Base-by-base conservation (phyloP, 2,113 vertebrate species). In the Platysternon megacephalum region DNA sequence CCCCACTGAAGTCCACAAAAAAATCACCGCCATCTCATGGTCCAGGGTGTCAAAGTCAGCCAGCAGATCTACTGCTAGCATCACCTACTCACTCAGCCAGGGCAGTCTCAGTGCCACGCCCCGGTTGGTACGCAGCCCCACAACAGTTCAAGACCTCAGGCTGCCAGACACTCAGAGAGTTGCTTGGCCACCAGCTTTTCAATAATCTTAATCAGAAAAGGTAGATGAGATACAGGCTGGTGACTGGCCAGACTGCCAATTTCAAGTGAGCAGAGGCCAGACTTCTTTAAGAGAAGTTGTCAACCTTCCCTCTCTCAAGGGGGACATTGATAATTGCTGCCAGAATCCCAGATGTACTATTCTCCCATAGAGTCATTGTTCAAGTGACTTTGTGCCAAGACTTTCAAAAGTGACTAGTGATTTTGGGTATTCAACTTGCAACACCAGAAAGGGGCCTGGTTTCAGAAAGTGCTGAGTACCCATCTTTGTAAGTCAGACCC, bases 81-180 rank as follows among this genome's bases (percentile, higher is more conserved):
- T 46, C 44, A 46, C 35, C 12, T 44, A 26, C 12, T 46, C 13
- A 28, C 44, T 16, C 42, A 28, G 26, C 42, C 42, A 26, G 11
- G 29, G 39, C 42, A 76, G 68, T 74, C 39, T 39, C n/a, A 12
- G 22, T 22, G 72, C 72, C 39, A 24, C 6, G 5, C 68, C 65
- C 8, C 3, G 28, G 8, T 24, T 44, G 11, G 72, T 42, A 42
- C 72, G 7, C 12, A 76, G 6, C 39, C 39, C 42, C 12, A 42
- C 22, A 76, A 28, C 21, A 44, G 24, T 42, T 24, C 11, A 11
- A 76, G 39, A 76, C 42, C 39, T 44, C 11, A 44, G 72, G 5
- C 21, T 44, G 21, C 17, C 5, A 22, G 24, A 13, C 21, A 76
- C 42, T 82, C 0, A 0, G 26, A 6, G 2, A 7, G 2, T 48